These are phyloP conservation scores for Anhinga anhinga DNA, from an alignment of 2,113 vertebrate genomes.

Conservation along the genomic window DNA sequence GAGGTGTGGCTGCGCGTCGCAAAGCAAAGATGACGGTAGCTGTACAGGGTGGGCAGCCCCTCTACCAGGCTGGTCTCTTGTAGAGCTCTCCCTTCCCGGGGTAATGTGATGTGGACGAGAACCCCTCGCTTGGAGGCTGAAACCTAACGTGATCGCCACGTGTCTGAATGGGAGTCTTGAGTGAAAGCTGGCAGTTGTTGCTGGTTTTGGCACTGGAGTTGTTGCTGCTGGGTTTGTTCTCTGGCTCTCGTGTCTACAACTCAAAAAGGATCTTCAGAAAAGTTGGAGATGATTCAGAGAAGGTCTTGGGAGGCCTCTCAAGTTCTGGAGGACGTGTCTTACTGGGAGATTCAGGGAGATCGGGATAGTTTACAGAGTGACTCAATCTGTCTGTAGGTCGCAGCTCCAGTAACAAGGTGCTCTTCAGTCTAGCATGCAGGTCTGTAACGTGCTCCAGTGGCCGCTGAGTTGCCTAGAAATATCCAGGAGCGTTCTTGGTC, in stretches of 20 bases:
- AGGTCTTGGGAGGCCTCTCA: background rate
- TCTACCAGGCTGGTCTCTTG: background rate
- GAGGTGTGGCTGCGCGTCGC: background rate
- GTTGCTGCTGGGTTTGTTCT: background rate
- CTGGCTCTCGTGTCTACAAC: fast-evolving
- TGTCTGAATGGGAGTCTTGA: background rate
- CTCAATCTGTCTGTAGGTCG: background rate
- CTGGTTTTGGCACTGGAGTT: background rate
- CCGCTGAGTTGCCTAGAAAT: background rate
- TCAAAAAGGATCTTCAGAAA: background rate
- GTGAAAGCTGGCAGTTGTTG: background rate
- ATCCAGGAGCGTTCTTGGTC: slow-evolving; percentile 7
- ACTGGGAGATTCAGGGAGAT: background rate
- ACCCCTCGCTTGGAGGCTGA: background rate
- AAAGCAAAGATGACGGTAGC: background rate
- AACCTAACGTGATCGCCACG: fast-evolving
- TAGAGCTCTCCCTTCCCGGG: background rate
- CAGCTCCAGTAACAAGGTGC: background rate
- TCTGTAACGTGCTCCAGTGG: fast-evolving
- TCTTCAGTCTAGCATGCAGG: background rate
- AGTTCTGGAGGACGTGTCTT: background rate
- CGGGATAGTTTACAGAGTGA: background rate
- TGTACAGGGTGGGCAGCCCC: background rate
- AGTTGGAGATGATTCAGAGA: background rate
- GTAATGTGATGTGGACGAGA: background rate